Base-by-base conservation (phyloP, 2,113 vertebrate species). In the Bolborhynchus lineola region DNA sequence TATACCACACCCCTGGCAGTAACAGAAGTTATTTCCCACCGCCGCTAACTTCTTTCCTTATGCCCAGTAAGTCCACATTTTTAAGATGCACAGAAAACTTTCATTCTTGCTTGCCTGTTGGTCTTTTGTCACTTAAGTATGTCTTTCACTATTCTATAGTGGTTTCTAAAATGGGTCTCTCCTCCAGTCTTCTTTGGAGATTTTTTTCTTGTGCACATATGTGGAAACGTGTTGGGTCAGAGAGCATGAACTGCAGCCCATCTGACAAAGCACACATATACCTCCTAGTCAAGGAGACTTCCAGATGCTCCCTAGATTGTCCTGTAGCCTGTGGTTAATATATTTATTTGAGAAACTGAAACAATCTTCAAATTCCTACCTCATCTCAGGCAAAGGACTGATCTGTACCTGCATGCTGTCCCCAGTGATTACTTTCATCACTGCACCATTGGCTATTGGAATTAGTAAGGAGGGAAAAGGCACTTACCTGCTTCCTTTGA, bases 401-500 rank as follows among this genome's bases (percentile, higher is more conserved):
- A 75, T 59, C 41, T 53, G 12, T 35, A 44, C 17, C 64, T 59
- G 15, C 10, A 7, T 50, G 28, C 26, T 55, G 29, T 33, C 28
- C 44, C 3, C 60, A 8, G 28, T 41, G 44, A 35, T 33, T 69
- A 28, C 44, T 69, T 59, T 65, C 12, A 49, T 37, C 31, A 6
- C 55, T 23, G 29, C 33, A 20, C 28, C 53, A 13, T 14, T 0
- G 0, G 31, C 44, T 69, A 2, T 20, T 1, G 0, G 33, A 72
- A 77, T 20, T 0, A 65, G 28, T 7, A 15, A 75, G 49, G 35
- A 53, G 2, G 23, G 24, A 86, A 76, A 71, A 6, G 29, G 17
- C 9, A 44, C 35, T 13, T 12, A 21, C 35, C 47, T 63, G 33
- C 28, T 78, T 77, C 47, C 39, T 74, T 41, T 53, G 31, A 25